These are phyloP conservation scores for Cylindroiulus punctatus DNA, from an alignment of 2,888 invertebrate genomes.

Conservation along the genomic window DNA sequence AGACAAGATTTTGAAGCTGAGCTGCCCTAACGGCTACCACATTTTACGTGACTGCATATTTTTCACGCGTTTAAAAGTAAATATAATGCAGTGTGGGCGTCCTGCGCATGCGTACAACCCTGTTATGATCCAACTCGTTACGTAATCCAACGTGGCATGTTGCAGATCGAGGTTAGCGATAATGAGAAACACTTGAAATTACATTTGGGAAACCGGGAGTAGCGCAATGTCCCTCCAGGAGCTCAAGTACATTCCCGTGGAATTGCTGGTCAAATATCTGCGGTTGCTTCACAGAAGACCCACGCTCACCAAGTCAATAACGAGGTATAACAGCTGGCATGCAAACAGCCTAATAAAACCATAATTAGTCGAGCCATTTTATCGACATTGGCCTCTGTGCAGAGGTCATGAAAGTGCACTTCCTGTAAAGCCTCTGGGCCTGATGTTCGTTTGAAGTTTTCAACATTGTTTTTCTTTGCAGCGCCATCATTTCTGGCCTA, in stretches of 20 bases:
- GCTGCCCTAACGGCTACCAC: no score
- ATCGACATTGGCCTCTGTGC: background rate
- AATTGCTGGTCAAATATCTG: constrained; percentile 51
- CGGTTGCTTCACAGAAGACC: constrained; percentile 31
- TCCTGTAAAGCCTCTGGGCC: no score
- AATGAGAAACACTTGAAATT: background rate
- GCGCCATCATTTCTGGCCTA: constrained; percentile 47
- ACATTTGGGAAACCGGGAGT: background rate
- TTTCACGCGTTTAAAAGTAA: no score
- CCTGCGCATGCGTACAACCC: no score
- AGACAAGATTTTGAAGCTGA: no score
- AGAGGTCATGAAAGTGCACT: background rate
- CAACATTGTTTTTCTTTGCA: constrained; percentile 48
- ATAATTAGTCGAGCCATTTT: background rate
- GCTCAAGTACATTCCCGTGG: constrained; percentile 50
- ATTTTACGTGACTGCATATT: no score
- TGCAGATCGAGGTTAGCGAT: constrained; percentile 13
- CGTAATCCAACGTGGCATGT: background rate
- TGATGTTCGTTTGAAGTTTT: background rate
- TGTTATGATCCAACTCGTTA: background rate
- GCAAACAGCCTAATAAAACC: constrained; percentile 4
- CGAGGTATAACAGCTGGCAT: constrained; percentile 44
- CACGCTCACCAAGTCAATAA: constrained; percentile 52
- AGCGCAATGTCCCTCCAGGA: constrained; percentile 46
- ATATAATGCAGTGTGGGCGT: no score